Conservation (phyloP, 2,113 vertebrate genomes). For the Acanthochromis polyacanthus region DNA sequence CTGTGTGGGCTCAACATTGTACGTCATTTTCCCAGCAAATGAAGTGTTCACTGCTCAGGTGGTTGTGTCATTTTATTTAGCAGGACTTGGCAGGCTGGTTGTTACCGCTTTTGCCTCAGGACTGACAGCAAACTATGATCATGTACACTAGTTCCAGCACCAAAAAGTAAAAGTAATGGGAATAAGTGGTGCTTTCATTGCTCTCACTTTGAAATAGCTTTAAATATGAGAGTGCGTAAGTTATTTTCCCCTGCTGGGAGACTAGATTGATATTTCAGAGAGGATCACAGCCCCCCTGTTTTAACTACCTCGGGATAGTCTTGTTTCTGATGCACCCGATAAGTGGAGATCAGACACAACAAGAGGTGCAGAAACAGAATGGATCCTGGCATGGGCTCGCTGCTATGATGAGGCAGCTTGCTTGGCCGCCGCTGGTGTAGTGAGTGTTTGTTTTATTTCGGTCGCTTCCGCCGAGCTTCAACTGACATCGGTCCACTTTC, state of each 20-base stretch:
- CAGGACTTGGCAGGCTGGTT: constrained; percentile 37
- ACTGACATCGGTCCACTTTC: constrained; percentile 23
- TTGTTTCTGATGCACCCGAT: constrained; percentile 47
- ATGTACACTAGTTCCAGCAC: background rate
- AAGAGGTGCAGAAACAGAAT: constrained; percentile 18
- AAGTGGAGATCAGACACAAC: constrained; percentile 55
- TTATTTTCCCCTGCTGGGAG: background rate
- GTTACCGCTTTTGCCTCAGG: constrained; percentile 31
- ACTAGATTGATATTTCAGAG: background rate
- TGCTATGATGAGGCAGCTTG: constrained; percentile 28
- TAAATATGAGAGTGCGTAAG: background rate
- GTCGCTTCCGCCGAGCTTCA: constrained; percentile 32
- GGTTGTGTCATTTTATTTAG: constrained; percentile 38
- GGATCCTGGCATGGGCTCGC: constrained; percentile 25
- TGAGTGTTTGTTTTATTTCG: constrained; percentile 50
- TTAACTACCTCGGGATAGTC: constrained; percentile 18
- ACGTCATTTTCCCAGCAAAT: constrained; percentile 60
- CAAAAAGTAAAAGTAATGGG: background rate
- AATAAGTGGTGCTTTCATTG: background rate
- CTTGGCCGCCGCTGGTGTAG: constrained; percentile 12
- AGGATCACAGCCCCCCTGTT: constrained; percentile 1
- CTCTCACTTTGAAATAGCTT: constrained; percentile 11
- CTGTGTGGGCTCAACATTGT: constrained; percentile 17
- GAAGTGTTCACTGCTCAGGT: constrained; percentile 36
- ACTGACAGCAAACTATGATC: constrained; percentile 30